Conservation (phyloP, 1,140 invertebrate genomes). For the Conus betulinus region DNA sequence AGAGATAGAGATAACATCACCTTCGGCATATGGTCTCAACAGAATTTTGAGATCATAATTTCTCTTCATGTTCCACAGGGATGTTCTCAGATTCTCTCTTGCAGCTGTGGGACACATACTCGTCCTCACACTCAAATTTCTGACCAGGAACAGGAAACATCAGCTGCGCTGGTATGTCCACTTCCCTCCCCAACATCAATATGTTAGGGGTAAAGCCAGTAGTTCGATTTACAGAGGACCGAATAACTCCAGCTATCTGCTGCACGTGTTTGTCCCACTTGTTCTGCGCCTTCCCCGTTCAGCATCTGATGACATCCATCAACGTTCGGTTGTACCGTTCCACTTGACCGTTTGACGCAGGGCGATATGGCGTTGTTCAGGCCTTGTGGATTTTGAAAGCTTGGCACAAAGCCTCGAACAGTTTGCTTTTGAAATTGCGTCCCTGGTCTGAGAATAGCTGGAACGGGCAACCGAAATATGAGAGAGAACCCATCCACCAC, state of each 20-base stretch:
- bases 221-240: conserved; percentile 18
- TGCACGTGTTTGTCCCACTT: conserved; percentile 46
- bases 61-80: background rate
- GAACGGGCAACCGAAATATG: conserved; percentile 4
- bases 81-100: background rate
- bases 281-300: conserved; percentile 25
- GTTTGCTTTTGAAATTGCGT: conserved; percentile 39
- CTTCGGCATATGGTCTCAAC: background rate
- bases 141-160: background rate
- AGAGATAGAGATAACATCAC: background rate
- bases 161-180: conserved; percentile 28
- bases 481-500: background rate
- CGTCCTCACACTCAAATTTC: background rate
- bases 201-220: conserved; percentile 46
- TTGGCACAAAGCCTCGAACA: conserved; percentile 34
- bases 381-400: conserved; percentile 42
- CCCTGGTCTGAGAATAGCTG: conserved; percentile 16
- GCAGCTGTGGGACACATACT: background rate
- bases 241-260: conserved; percentile 28
- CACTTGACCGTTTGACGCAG: conserved; percentile 48
- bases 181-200: conserved; percentile 49
- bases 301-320: conserved; percentile 36
- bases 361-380: conserved; percentile 48
- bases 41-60: background rate
- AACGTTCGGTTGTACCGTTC: conserved; percentile 44